Evolutionary conservation across 2,113 vertebrate species (phyloP).

Genomic region (Merops nubicus): DNA sequence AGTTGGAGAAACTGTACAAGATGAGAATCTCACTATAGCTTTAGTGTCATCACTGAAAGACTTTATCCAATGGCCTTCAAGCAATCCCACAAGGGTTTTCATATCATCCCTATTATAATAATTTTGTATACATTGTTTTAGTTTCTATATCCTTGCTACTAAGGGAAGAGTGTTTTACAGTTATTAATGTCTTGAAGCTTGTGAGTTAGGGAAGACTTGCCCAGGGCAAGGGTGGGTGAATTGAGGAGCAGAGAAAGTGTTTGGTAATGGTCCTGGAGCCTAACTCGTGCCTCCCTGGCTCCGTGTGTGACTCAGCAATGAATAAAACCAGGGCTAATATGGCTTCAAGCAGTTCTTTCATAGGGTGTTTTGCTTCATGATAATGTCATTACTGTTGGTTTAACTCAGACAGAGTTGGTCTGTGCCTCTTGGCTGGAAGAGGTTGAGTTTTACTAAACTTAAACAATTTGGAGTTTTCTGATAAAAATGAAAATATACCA

Average conservation of each 20-base stretch:
- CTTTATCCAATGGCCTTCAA: slow-evolving; percentile 42
- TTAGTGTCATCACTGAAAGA: slow-evolving; percentile 28
- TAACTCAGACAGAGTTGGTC: neutral
- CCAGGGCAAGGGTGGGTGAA: slow-evolving; percentile 4
- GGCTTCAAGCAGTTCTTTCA: neutral
- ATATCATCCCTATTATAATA: neutral
- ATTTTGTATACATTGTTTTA: slow-evolving; percentile 42
- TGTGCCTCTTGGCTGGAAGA: neutral
- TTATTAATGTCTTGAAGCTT: slow-evolving; percentile 4
- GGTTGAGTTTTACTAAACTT: neutral
- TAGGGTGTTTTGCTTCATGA: neutral
- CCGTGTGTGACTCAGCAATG: neutral
- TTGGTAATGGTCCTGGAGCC: neutral
- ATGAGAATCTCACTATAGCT: slow-evolving; percentile 54
- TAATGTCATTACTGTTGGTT: neutral
- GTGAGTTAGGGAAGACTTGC: slow-evolving; percentile 12
- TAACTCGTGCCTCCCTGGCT: neutral
- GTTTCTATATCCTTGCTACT: slow-evolving; percentile 28
- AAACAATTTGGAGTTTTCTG: neutral
- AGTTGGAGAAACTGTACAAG: neutral
- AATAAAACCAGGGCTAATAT: neutral
- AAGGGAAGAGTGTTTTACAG: neutral
- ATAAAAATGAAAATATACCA: neutral
- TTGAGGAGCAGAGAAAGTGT: neutral
- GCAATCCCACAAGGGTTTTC: slow-evolving; percentile 1